These are phyloP conservation scores for Drosophila simulans DNA, from an alignment of 1,140 invertebrate genomes.

Conservation along the genomic window DNA sequence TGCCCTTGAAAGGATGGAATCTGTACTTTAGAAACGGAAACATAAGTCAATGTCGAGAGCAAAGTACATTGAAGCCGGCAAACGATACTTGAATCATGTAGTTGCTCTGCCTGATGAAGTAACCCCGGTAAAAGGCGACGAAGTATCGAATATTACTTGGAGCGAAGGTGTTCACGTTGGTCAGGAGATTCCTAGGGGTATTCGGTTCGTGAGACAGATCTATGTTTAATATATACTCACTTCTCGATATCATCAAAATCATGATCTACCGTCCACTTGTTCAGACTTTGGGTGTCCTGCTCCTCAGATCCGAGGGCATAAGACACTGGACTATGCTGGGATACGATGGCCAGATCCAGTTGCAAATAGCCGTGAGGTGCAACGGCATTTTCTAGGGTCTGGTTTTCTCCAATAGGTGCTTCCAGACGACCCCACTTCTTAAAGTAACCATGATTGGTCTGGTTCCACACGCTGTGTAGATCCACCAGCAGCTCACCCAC, in stretches of 20 bases:
- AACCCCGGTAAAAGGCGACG: slow-evolving; percentile 64
- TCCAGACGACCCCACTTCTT: slow-evolving; percentile 92
- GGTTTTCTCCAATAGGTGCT: slow-evolving; percentile 87
- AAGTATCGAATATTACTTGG: slow-evolving; percentile 76
- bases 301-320: slow-evolving; percentile 22
- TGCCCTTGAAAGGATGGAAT: slow-evolving; percentile 81
- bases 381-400: slow-evolving; percentile 43
- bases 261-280: slow-evolving; percentile 87
- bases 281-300: slow-evolving; percentile 55
- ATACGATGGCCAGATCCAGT: slow-evolving; percentile 89
- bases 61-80: slow-evolving; percentile 74
- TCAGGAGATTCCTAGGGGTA: slow-evolving; percentile 88
- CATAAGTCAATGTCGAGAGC: slow-evolving; percentile 32
- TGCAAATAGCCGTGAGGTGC: slow-evolving; percentile 87
- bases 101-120: slow-evolving; percentile 66
- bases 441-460: slow-evolving; percentile 90
- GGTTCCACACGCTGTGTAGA: slow-evolving; percentile 89
- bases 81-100: slow-evolving; percentile 84
- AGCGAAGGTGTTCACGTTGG: slow-evolving; percentile 67
- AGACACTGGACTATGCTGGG: slow-evolving; percentile 64
- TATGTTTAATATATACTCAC: slow-evolving; percentile 80
- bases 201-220: not conserved
- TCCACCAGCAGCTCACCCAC: slow-evolving; percentile 89
- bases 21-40: slow-evolving; percentile 64
- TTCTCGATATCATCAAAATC: slow-evolving; percentile 90